Percentiles rank a stretch among this genome's conserved stretches.
Evolutionary conservation across 1,140 invertebrate genomes (phyloP).

Genomic region (Drosophila subpulchrella): DNA sequence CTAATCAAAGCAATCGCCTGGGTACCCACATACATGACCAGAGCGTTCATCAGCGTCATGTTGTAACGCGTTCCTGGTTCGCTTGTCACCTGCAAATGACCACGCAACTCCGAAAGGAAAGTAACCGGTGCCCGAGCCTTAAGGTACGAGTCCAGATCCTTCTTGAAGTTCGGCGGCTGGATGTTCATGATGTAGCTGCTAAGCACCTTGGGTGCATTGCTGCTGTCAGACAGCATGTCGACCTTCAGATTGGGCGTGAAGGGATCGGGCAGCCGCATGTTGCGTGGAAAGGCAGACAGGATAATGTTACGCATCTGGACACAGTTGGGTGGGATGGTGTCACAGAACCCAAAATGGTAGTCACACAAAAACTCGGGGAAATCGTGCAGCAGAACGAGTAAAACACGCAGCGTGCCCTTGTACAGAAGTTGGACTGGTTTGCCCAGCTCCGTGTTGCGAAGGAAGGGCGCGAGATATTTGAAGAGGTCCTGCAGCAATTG

Average conservation of each 20-base stretch:
- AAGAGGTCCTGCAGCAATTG: constrained; percentile 98
- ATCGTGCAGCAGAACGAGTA: constrained; percentile 98
- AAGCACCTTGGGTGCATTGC: constrained; percentile 93
- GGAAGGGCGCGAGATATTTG: constrained; percentile 97
- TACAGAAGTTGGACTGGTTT: constrained; percentile 97
- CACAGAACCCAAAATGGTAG: constrained; percentile 99
- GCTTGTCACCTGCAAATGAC: constrained; percentile 93
- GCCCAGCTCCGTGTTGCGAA: constrained; percentile 97
- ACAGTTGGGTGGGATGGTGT: constrained; percentile 99
- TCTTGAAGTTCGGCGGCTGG: constrained; percentile 94
- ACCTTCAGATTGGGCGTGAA: constrained; percentile 99
- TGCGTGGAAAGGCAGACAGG: constrained; percentile 98
- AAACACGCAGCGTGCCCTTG: constrained; percentile 97
- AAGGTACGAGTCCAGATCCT: constrained; percentile 98
- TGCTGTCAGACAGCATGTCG: constrained; percentile 95
- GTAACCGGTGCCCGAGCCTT: constrained; percentile 97
- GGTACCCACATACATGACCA: constrained; percentile 98
- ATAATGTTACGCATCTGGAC: constrained; percentile 99
- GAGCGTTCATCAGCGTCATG: constrained; percentile 97
- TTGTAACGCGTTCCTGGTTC: constrained; percentile 97
- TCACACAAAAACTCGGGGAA: constrained; percentile 99
- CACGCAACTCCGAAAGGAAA: constrained; percentile 95
- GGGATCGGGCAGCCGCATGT: constrained; percentile 98
- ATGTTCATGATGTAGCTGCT: constrained; percentile 96
- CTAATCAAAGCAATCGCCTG: constrained; percentile 95